Evolutionary conservation across 1,140 invertebrate genomes (phyloP).

Genomic region (Heliothis virescens): DNA sequence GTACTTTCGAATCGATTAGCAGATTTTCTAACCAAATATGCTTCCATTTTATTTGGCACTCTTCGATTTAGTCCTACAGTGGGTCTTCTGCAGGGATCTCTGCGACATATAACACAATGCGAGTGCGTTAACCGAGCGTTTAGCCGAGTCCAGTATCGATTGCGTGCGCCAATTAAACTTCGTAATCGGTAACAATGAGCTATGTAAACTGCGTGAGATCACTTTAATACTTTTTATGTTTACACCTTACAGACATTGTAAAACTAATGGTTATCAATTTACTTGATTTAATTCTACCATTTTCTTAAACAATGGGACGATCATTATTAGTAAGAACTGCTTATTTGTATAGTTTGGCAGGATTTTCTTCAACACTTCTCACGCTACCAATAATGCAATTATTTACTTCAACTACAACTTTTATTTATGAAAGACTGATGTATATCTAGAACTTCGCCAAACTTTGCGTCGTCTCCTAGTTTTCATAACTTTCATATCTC

Average conservation of each 20-base stretch:
- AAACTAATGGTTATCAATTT: background rate
- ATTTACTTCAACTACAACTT: no score
- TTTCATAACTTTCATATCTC: background rate
- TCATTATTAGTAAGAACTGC: no score
- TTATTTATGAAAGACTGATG: no score
- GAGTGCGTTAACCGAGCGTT: constrained; percentile 41
- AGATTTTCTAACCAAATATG: background rate
- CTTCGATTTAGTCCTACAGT: background rate
- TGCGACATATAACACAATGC: background rate
- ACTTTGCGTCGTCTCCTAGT: background rate
- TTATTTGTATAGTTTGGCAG: no score
- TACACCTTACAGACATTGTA: background rate
- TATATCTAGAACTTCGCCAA: no score
- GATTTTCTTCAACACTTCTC: no score
- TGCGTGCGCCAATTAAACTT: constrained; percentile 46
- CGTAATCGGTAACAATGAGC: constrained; percentile 37
- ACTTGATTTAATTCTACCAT: background rate
- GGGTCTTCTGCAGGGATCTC: constrained; percentile 2
- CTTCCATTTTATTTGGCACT: background rate
- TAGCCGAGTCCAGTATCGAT: constrained; percentile 29
- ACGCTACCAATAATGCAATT: no score
- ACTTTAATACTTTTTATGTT: background rate
- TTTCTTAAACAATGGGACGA: no score
- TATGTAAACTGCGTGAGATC: constrained; percentile 1
- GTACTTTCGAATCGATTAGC: no score